Evolutionary conservation across 2,113 vertebrate species (phyloP).

Genomic region (Thamnaconus septentrionalis): DNA sequence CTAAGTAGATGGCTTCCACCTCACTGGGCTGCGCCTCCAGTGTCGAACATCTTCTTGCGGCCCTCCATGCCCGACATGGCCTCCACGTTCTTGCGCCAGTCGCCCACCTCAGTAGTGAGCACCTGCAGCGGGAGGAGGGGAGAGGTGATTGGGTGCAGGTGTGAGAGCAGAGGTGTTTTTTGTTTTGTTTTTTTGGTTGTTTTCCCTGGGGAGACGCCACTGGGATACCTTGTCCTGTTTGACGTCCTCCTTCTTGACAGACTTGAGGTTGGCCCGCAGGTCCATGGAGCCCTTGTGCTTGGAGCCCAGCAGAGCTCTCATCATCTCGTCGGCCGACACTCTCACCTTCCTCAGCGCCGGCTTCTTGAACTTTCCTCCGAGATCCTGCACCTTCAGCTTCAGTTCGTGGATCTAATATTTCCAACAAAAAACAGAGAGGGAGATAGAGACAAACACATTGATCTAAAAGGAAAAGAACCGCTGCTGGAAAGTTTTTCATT

Average conservation of each 20-base stretch:
- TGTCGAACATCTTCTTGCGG: conserved; percentile 98
- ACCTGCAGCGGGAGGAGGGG: conserved; percentile 74
- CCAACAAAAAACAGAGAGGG: neutral
- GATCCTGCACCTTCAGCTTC: conserved; percentile 92
- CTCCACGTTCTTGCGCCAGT: conserved; percentile 99
- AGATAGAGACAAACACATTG: no score
- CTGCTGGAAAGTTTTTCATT: no score
- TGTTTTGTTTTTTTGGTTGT: no score
- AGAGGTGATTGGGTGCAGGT: neutral
- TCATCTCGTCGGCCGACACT: conserved; percentile 95
- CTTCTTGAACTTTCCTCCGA: conserved; percentile 96
- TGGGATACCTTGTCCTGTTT: conserved; percentile 80
- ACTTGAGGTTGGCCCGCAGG: conserved; percentile 93
- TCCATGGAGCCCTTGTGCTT: conserved; percentile 99
- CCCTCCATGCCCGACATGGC: conserved; percentile 99
- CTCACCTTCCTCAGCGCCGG: conserved; percentile 91
- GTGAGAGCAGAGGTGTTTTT: no score
- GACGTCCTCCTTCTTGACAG: conserved; percentile 98
- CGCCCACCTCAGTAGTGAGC: conserved; percentile 86
- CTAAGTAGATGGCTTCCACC: neutral
- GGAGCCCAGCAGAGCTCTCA: conserved; percentile 94
- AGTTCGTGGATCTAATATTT: conserved; percentile 88
- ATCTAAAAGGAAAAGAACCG: no score
- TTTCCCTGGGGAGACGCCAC: no score
- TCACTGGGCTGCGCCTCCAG: conserved; percentile 78